These are phyloP conservation scores for Enteromius mattozi DNA, from an alignment of 2,797 vertebrate species.

Conservation along the genomic window DNA sequence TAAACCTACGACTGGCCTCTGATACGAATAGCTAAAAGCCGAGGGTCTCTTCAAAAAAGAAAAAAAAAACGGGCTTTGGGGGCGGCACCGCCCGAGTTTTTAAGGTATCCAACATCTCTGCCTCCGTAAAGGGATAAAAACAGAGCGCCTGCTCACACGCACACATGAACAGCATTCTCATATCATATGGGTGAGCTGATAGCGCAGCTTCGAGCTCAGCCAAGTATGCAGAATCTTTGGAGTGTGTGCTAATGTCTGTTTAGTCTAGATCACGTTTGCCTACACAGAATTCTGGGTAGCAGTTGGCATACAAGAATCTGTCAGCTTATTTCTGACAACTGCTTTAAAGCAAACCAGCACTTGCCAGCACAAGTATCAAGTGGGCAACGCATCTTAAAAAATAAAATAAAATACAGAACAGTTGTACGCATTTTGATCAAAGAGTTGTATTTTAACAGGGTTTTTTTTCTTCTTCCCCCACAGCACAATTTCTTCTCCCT, in stretches of 20 bases:
- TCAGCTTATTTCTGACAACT: conserved; percentile 40
- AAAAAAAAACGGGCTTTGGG: background rate
- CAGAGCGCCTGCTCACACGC: background rate
- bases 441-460: conserved; percentile 1
- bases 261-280: conserved; percentile 43
- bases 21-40: conserved; percentile 1
- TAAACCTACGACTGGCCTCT: background rate
- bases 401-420: background rate
- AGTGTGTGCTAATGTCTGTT: conserved; percentile 45
- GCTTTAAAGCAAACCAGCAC: conserved; percentile 43
- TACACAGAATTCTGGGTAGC: conserved; percentile 24
- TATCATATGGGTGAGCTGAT: conserved; percentile 53
- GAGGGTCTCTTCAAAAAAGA: conserved; percentile 4
- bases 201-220: conserved; percentile 43
- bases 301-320: conserved; percentile 32
- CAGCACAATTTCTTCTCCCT: background rate
- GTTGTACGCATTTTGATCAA: conserved; percentile 37
- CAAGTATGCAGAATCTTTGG: conserved; percentile 51
- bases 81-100: background rate
- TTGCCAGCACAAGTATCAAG: conserved; percentile 20
- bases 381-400: conserved; percentile 14
- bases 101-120: conserved; percentile 9
- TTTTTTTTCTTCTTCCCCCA: background rate
- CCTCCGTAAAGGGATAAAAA: conserved; percentile 9
- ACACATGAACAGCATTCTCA: conserved; percentile 17